phyloP scores from a whole-genome alignment of 1,140 invertebrate species.

The Patella vulgata region DNA sequence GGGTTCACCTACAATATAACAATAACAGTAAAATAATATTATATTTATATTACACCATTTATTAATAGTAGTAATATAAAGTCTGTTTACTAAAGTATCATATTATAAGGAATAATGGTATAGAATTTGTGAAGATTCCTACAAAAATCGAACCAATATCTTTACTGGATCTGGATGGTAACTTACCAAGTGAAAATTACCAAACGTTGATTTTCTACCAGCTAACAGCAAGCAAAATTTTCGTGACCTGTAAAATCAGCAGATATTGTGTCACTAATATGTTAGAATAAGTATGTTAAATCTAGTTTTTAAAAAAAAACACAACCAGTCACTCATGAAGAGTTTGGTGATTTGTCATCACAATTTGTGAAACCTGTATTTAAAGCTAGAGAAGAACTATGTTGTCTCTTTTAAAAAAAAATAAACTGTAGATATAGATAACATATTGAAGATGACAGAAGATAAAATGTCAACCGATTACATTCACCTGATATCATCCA shows the following conservation, averaged over 20 bases:
- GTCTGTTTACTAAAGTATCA: no score
- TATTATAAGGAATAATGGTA: no score
- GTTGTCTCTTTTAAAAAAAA: neutral
- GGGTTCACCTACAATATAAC: no score
- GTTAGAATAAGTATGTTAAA: neutral
- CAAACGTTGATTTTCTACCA: conserved; percentile 39
- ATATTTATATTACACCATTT: no score
- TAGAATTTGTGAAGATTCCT: no score
- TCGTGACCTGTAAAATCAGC: conserved; percentile 31
- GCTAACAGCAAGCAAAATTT: conserved; percentile 48
- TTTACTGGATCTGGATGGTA: no score
- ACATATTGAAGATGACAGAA: no score
- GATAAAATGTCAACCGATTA: no score
- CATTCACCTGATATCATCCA: no score
- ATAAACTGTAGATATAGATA: neutral
- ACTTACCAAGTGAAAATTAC: conserved; percentile 46
- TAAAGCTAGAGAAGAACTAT: conserved; percentile 2
- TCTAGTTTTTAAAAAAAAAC: neutral
- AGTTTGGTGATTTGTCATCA: neutral
- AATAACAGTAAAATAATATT: no score
- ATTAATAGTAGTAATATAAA: no score
- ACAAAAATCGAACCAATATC: no score
- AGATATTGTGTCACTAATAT: neutral
- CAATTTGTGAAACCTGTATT: neutral
- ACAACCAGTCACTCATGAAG: neutral